Base-by-base conservation (phyloP, 2,888 invertebrate genomes). In the Trissolcus japonicus region DNA sequence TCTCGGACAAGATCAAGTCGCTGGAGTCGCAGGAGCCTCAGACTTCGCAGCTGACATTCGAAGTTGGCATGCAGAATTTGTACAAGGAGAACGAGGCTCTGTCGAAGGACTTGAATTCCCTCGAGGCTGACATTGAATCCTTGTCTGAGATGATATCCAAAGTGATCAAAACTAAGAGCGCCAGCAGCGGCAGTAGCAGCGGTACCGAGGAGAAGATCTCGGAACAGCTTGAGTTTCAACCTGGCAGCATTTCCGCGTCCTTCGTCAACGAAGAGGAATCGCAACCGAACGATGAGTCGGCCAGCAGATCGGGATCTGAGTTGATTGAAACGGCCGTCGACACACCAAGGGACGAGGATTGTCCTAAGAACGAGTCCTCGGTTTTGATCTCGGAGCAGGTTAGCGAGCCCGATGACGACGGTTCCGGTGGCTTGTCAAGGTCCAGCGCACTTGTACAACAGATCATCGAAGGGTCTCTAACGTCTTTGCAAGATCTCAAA, bases 1-100 rank as follows among this genome's bases (percentile, higher is more conserved):
- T 86, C 50, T 85, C 84, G 1, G 86, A 86, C 35, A 84, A 83
- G 25, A 77, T 82, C 29, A 85, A 84, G 67, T 75, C 76, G n/a
- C 50, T 63, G 54, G 59, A 66, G n/a, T 35, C 35, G 35, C 69
- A 68, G 11, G 69, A 78, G 21, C 67, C 79, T 0, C 68, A 76
- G 29, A 62, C 67, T 6, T 62, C 78, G 7, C 80, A 57, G 55
- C 66, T 62, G 68, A 79, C 74, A 16, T 80, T 83, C 6, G 83
- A 83, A 46, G 80, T 76, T 17, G 82, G 80, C 41, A 81, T 82
- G 80, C 79, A 79, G 9, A 80, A 80, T 75, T 74, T 81, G 19
- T 78, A 82, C 11, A 80, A 82, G 46, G 80, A 82, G 55, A 82
- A 83, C 43, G 82, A 84, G 51, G 81, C 83, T 13, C 29, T 82